Evolutionary conservation across 2,797 vertebrate genomes (phyloP), one percentile per base, ranked within the genome.

Genomic region (Garrulus glandarius): DNA sequence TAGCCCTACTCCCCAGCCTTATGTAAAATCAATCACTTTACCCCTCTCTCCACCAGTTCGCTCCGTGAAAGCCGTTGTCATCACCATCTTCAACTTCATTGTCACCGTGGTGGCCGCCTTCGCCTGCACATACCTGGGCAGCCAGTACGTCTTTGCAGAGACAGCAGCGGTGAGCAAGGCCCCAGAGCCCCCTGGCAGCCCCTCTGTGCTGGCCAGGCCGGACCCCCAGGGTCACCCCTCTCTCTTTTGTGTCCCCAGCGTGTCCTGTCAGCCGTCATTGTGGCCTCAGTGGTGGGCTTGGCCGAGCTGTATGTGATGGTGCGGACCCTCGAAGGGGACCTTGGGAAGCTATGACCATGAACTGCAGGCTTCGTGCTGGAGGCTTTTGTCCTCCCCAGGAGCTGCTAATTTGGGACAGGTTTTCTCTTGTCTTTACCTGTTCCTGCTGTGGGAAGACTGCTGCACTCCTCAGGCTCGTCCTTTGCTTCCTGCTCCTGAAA

Each of bases 301-400:
- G 99, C 99, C 0, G 99, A 99, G 97, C 98, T 99, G 8, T 99
- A 99, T 4, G 98, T 99, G 75, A 98, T 99, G 97, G 99, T 99
- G 61, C 98, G 98, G 82, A 99, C 98, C 17, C 98, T 99, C 96
- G 99, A 99, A 96, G 99, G 99, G 60, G 99, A 99, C 44, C 96
- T 99, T 1, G 99, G 99, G 68, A 98, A 99, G 30, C 98, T 98
- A 0, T 99, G 98, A 98, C 64, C 10, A 0, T 39, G 61, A 67
- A 14, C 56, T 49, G 56, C 7, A 14, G 34, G 47, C 60, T 67
- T 83, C 1, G 0, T n/a, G 53, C 74, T 76, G 83, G 76, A 87
- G 89, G 75, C 21, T 69, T 77, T 49, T 27, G 78, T 53, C 43
- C 68, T 8, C 72, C 43, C 41, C 27, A 36, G 30, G 26, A 64